Percentiles rank a stretch among this genome's conserved stretches.
These are phyloP conservation scores for Celastrina argiolus DNA, from an alignment of 2,888 invertebrate species.

Conservation along the genomic window DNA sequence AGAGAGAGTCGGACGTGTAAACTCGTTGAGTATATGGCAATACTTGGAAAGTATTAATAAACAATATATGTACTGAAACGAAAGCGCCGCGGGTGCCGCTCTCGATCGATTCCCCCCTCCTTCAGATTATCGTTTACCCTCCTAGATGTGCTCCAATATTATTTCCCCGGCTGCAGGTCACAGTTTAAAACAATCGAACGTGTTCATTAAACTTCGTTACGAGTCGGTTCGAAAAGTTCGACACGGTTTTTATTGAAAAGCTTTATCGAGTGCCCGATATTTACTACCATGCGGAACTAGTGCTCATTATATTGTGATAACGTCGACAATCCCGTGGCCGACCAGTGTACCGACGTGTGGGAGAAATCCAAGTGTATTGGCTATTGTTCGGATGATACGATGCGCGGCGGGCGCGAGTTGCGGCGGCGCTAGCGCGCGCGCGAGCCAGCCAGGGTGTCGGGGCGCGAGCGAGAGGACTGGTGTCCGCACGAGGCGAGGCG, in stretches of 20 bases:
- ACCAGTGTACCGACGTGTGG: constrained; percentile 33
- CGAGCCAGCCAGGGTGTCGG: constrained; percentile 70
- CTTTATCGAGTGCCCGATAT: constrained; percentile 5
- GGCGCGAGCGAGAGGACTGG: constrained; percentile 75
- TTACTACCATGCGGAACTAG: constrained; percentile 33
- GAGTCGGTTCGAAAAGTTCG: constrained; percentile 29
- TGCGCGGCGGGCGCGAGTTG: constrained; percentile 58
- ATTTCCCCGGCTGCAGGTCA: constrained; percentile 10
- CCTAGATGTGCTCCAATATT: constrained; percentile 15
- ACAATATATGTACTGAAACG: not conserved
- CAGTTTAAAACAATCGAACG: constrained; percentile 13
- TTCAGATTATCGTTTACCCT: constrained; percentile 11
- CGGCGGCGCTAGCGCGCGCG: constrained; percentile 60
- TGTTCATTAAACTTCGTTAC: constrained; percentile 5
- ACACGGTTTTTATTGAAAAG: constrained; percentile 25
- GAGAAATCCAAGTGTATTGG: constrained; percentile 29
- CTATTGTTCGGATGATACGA: constrained; percentile 59
- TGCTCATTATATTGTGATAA: constrained; percentile 26
- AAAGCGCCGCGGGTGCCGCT: not conserved
- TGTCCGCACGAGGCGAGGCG: constrained; percentile 75
- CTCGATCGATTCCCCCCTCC: not conserved
- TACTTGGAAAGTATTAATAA: not conserved
- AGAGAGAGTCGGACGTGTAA: not conserved
- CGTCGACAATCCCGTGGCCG: not conserved
- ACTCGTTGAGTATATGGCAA: not conserved